Evolutionary conservation across 2,113 vertebrate species (phyloP).

Genomic region (Blennius ocellaris): DNA sequence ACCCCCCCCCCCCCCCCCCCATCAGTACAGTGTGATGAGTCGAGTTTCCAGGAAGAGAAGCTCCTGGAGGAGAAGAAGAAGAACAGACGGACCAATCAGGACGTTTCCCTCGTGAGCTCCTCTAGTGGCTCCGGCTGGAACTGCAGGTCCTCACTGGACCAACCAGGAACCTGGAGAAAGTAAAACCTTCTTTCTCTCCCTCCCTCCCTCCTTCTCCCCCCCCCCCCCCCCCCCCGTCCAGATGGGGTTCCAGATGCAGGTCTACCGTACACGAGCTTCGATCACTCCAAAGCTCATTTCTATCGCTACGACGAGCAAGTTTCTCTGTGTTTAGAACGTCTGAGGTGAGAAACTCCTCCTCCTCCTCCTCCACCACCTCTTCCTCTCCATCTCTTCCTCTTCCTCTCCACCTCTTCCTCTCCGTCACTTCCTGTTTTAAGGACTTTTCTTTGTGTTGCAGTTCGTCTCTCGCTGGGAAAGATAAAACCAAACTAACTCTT

Average conservation of each 20-base stretch:
- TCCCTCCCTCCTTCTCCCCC: neutral
- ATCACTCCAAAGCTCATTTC: slow-evolving; percentile 96
- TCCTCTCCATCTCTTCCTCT: neutral
- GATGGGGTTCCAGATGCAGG: slow-evolving; percentile 90
- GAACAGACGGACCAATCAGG: no score
- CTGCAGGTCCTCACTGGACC: no score
- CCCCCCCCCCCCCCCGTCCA: slow-evolving; percentile 41
- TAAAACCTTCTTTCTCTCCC: no score
- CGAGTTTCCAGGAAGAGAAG: no score
- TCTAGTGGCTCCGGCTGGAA: no score
- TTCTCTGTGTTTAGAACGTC: slow-evolving; percentile 93
- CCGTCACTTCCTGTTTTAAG: neutral
- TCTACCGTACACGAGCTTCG: slow-evolving; percentile 93
- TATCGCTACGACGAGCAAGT: slow-evolving; percentile 98
- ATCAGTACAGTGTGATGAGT: no score
- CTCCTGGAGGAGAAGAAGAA: no score
- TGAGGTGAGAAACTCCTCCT: slow-evolving; percentile 80
- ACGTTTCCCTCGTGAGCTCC: no score
- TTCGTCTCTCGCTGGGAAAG: slow-evolving; percentile 88
- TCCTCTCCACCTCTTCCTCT: neutral
- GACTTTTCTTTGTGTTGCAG: slow-evolving; percentile 68
- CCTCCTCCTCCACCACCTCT: neutral
- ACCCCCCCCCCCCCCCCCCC: no score
- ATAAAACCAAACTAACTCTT: slow-evolving; percentile 90
- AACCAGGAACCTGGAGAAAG: no score